A percentile compares a stretch with the other conserved stretches of the same genome.
These are phyloP conservation scores for Hirudo medicinalis DNA, from an alignment of 1,140 invertebrate genomes.

Conservation along the genomic window DNA sequence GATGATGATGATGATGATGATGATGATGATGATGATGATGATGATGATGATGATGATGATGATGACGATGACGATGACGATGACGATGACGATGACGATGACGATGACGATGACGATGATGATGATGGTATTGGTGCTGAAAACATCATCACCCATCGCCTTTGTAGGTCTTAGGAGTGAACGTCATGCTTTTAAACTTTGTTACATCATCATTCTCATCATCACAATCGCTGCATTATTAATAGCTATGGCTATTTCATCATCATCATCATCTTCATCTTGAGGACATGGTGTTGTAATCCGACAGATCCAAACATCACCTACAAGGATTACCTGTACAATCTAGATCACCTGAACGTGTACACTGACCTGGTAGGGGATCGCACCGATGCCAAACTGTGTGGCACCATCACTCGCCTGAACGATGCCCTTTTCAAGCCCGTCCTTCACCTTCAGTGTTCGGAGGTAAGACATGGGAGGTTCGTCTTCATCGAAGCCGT, in stretches of 20 bases:
- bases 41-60: slow-evolving; percentile 13
- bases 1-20: slow-evolving; percentile 12
- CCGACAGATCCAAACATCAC: slow-evolving; percentile 36
- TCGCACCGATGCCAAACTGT: slow-evolving; percentile 26
- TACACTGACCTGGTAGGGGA: slow-evolving; percentile 43
- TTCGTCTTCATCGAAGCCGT: slow-evolving; percentile 42
- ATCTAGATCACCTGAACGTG: slow-evolving; percentile 45
- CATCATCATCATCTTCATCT: too few relatives aligned
- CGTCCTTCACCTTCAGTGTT: slow-evolving; percentile 39
- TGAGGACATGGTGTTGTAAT: background rate
- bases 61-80: background rate
- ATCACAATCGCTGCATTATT: too few relatives aligned
- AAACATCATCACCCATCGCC: background rate
- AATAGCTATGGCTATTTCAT: too few relatives aligned
- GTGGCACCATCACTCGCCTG: slow-evolving; percentile 37
- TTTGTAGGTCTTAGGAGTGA: too few relatives aligned
- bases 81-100: background rate
- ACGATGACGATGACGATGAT: background rate
- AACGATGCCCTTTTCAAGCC: slow-evolving; percentile 41
- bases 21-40: slow-evolving; percentile 12
- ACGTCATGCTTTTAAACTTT: too few relatives aligned
- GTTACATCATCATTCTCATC: too few relatives aligned
- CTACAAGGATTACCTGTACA: slow-evolving; percentile 44
- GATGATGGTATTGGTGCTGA: background rate
- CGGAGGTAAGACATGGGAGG: slow-evolving; percentile 33